Percentiles rank a stretch among this genome's conserved stretches.
Evolutionary conservation across 1,140 invertebrate species (phyloP).

Genomic region (Chrysomallon squamiferum): DNA sequence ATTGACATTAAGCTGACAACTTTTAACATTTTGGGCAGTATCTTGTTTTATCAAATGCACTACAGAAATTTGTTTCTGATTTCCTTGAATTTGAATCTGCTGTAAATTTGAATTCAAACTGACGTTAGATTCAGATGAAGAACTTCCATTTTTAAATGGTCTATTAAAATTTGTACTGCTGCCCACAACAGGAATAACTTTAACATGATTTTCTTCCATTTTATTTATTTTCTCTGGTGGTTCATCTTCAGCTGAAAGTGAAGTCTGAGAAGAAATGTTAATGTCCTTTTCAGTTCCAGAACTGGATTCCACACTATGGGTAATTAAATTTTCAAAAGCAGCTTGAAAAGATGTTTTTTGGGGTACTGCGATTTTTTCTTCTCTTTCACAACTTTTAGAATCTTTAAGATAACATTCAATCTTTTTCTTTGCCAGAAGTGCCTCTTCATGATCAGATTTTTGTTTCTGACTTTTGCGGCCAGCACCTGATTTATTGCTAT

Average conservation of each 20-base stretch:
- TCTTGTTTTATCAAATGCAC: too few relatives aligned
- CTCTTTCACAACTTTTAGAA: constrained; percentile 8
- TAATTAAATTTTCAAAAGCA: constrained; percentile 20
- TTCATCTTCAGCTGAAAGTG: background rate
- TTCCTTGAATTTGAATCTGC: too few relatives aligned
- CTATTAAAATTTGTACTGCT: background rate
- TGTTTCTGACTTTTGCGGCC: background rate
- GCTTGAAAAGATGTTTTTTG: constrained; percentile 27
- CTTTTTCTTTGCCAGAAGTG: constrained; percentile 20
- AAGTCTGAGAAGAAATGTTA: background rate
- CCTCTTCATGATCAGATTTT: background rate
- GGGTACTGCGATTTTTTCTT: constrained; percentile 5
- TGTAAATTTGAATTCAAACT: too few relatives aligned
- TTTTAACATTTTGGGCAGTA: too few relatives aligned
- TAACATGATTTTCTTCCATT: background rate
- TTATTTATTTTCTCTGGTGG: constrained; percentile 5
- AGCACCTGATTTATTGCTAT: too few relatives aligned
- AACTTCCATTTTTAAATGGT: too few relatives aligned
- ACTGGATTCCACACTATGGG: background rate
- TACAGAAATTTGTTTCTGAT: too few relatives aligned
- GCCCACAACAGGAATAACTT: background rate
- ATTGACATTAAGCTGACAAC: too few relatives aligned
- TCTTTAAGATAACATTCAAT: constrained; percentile 29
- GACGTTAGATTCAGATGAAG: too few relatives aligned
- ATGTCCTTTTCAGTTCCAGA: background rate